Evolutionary conservation across 2,113 vertebrate species (phyloP).

Genomic region (Amphilophus citrinellus): DNA sequence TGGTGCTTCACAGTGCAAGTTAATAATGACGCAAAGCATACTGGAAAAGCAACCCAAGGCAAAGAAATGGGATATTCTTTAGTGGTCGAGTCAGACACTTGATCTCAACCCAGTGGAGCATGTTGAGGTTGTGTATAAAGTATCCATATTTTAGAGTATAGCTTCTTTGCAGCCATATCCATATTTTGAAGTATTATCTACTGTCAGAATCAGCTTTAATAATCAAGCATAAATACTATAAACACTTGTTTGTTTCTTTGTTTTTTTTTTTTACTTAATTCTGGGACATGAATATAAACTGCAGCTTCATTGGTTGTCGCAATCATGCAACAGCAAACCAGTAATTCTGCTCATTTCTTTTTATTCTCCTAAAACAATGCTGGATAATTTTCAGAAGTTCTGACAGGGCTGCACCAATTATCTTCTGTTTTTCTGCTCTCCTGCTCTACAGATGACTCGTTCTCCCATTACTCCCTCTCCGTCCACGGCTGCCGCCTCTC

Average conservation of each 20-base stretch:
- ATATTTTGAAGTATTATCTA: not conserved
- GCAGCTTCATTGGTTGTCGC: rapidly evolving
- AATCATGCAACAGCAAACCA: not conserved
- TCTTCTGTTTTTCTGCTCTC: conserved; percentile 4
- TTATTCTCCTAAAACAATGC: not conserved
- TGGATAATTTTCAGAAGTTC: not conserved
- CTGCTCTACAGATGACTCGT: conserved; percentile 88
- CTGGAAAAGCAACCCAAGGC: no score
- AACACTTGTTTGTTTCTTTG: no score
- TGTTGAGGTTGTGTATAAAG: not conserved
- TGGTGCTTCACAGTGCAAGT: not conserved
- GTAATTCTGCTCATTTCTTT: not conserved
- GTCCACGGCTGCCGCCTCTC: conserved; percentile 96
- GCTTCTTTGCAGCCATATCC: not conserved
- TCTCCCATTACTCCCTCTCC: conserved; percentile 93
- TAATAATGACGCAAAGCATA: not conserved
- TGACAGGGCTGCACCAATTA: conserved; percentile 2
- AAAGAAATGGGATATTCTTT: not conserved
- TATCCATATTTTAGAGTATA: not conserved
- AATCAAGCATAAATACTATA: no score
- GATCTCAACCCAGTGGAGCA: not conserved
- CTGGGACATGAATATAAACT: no score
- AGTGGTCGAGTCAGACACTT: not conserved
- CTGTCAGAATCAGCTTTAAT: not conserved
- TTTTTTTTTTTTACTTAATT: no score